Base-by-base conservation (phyloP, 1,140 invertebrate genomes). In the Druon quercuslanigerum region DNA sequence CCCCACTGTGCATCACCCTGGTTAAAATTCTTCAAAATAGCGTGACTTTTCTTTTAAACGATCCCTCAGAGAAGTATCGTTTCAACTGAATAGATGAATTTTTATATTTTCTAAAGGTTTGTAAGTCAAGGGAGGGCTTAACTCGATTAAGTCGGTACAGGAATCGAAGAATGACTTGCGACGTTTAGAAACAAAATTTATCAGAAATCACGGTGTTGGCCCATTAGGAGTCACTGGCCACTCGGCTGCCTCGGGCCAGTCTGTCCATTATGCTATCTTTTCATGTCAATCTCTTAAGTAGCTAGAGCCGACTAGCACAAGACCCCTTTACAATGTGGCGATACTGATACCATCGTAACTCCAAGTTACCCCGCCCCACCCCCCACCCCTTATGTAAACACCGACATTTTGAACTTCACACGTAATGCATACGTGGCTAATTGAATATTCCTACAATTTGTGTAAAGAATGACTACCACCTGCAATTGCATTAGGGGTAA, bases 211-310 rank as follows among this genome's bases (percentile, higher is more conserved):
- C 66, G 54, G 76, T 78, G 79, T 79, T 83, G 73, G 80, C 82
- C 80, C 84, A 86, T 86, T 85, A 86, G 85, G 81, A 80, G 75
- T 82, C 46, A 75, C 80, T 78, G 78, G 74, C 75, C 75, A 79
- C 83, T 84, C 51, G 81, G 57, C 72, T 76, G 72, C 71, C 78
- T 72, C 79, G 19, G 73, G 73, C 14, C 56, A 51, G 74, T 71
- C 71, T 77, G 83, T 88, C 87, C 88, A 89, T 89, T 89, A 88
- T 82, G 83, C 75, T 89, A 89, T 89, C 88, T 87, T 81, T 80
- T 72, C 86, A 71, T 87, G 86, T 89, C 86, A 87, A 89, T 89
- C 88, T 89, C 75, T 82, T 86, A 88, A 88, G 88, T 87, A 88
- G 85, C 86, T 85, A 86, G 83, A 87, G 40, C 77, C 74, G 74